Base-by-base conservation (phyloP, 2,888 invertebrate species). In the Stramonita haemastoma region DNA sequence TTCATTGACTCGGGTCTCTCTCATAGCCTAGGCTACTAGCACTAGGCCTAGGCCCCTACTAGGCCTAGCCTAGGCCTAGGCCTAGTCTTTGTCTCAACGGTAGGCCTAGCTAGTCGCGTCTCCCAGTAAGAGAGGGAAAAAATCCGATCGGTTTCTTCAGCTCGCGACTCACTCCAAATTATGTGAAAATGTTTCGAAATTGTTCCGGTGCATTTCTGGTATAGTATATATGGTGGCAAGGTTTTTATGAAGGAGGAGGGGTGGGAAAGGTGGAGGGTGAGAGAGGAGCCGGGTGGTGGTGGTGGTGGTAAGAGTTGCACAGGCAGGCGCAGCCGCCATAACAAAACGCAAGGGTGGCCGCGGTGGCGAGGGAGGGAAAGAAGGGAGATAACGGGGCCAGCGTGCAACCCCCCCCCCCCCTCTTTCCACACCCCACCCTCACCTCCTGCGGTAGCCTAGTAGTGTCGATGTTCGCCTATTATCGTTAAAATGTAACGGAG, bases 281-380 rank as follows among this genome's bases (percentile, higher is more conserved):
- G 15, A 19, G 26, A 79, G 15, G 79, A 79, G 79, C 32, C 32
- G 15, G 79, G 34, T 1, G 15, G 29, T 34, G 32, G 79, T 15
- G 19, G 60, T 15, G 60, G 11, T 15, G 60, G 19, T 11, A 60
- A 15, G 79, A 79, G 79, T 34, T 17, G 79, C 79, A 34, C 19
- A 34, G 32, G 79, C 79, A 32, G 79, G 79, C 34, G 79, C 15
- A 79, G 79, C 79, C 79, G 79, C 79, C 79, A 79, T 79, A 32
- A 79, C 15, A 32, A 32, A 79, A 66, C 66, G 19, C 32, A 32
- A 34, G 79, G 79, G 32, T 79, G 79, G 79, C 79, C 79, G 79
- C 79, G 32, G 32, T 26, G 32, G 32, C 34, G 32, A 22, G 73
- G 73, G 73, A 73, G 32, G 79, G 79, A 79, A 34, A 32, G 11